Evolutionary conservation across 2,113 vertebrate species (phyloP), one percentile per base, ranked within the genome.

Genomic region (Pangasianodon gigas): DNA sequence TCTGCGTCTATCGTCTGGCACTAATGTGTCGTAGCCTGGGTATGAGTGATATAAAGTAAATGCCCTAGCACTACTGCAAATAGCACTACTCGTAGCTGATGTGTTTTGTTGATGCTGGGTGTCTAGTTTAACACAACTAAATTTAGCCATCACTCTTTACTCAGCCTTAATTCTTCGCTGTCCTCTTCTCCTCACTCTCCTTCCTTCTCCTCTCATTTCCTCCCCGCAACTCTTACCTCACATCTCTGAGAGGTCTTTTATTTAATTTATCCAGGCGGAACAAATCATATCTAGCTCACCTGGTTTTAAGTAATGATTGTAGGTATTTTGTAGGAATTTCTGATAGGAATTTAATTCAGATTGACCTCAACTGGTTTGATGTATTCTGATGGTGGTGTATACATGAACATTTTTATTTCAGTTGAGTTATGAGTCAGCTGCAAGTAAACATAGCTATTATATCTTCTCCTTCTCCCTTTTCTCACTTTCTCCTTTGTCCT

Each of bases 391-490:
- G 4, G 56, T 58, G 56, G 41, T 13, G 37, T 84, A 71, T 79
- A 41, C 88, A 56, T 14, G 29, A 7, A 48, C 75, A 83, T 92
- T 92, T 93, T n/a, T 1, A 29, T 80, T 51, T 51, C 11, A 14
- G 6, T n/a, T 80, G 1, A 52, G 26, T 4, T 51, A 79, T 3
- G 16, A 32, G 11, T 81, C 24, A 79, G 75, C 21, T 79, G 44
- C 11, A 26, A 48, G 18, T 51, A 46, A 75, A 48, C 6, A 11
- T 75, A 19, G 19, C 71, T 44, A 48, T 79, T 77, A 46, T 77
- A 88, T 90, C 87, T 77, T n/a, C 91, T 62, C 89, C 85, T 7
- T 81, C 93, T 90, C 90, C 37, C 87, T 91, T 88, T 11, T 83
- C 93, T 91, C 91, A 32, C 84, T 18, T 56, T 6, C 3, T 11